These are phyloP conservation scores for Leistus spinibarbis DNA, from an alignment of 2,888 invertebrate genomes.

Conservation along the genomic window DNA sequence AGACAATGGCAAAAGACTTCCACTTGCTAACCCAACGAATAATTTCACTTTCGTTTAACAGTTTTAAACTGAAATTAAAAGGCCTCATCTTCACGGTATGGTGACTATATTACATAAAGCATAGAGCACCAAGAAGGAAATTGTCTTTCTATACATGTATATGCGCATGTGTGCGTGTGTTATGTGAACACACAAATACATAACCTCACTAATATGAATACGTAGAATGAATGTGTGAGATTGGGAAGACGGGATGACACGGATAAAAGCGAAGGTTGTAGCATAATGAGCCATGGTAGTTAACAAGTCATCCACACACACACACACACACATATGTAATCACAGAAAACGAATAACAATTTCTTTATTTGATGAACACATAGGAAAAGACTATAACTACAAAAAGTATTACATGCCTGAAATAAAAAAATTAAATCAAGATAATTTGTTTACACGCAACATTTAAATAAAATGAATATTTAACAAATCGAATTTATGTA, in stretches of 20 bases:
- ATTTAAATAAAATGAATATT: too few relatives aligned
- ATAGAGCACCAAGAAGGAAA: not conserved
- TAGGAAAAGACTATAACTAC: not conserved
- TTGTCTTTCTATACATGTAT: not conserved
- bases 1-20: slow-evolving; percentile 23
- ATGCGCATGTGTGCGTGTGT: not conserved
- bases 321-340: not conserved
- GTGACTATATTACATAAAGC: slow-evolving; percentile 34
- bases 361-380: not conserved
- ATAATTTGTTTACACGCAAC: too few relatives aligned
- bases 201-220: not conserved
- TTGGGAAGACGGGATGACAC: not conserved
- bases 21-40: not conserved
- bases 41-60: slow-evolving; percentile 38
- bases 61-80: slow-evolving; percentile 36
- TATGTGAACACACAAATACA: not conserved
- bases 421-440: too few relatives aligned
- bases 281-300: not conserved
- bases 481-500: too few relatives aligned
- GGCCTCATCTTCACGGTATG: slow-evolving; percentile 35
- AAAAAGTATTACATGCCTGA: not conserved
- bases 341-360: too few relatives aligned
- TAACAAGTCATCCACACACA: not conserved
- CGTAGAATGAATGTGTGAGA: not conserved
- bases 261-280: not conserved